Evolutionary conservation across 2,797 vertebrate species (phyloP).

Genomic region (Onychomys arenicola): DNA sequence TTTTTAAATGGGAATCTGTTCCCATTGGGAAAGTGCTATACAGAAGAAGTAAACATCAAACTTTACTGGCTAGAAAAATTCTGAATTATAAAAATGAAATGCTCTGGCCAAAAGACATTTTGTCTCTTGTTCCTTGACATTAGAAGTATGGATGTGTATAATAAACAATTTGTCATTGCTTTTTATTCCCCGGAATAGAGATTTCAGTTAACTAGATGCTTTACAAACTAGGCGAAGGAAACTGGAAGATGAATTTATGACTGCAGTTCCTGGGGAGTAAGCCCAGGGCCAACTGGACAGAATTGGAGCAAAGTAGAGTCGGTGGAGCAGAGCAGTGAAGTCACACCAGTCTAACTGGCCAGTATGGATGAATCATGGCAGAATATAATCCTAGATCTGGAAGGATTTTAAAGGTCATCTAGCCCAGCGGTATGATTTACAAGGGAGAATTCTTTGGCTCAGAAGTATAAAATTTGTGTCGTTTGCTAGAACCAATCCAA

Average conservation of each 20-base stretch:
- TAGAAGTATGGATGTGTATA: slow-evolving; percentile 59
- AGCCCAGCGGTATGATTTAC: slow-evolving; percentile 62
- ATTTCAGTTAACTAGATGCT: slow-evolving; percentile 68
- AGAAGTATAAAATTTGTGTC: slow-evolving; percentile 29
- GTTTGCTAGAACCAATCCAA: slow-evolving; percentile 43
- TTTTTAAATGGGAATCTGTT: slow-evolving; percentile 9
- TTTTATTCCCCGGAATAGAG: slow-evolving; percentile 58
- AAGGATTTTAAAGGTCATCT: slow-evolving; percentile 72
- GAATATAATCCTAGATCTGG: slow-evolving; percentile 40
- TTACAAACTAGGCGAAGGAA: slow-evolving; percentile 76
- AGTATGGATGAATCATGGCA: slow-evolving; percentile 72
- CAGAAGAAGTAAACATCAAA: slow-evolving; percentile 23
- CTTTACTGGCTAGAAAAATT: slow-evolving; percentile 56
- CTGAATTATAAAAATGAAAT: slow-evolving; percentile 60
- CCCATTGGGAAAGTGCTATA: slow-evolving; percentile 11
- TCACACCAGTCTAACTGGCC: slow-evolving; percentile 48
- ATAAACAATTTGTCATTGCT: slow-evolving; percentile 67
- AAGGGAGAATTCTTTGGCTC: slow-evolving; percentile 35
- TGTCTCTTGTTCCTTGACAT: slow-evolving; percentile 39
- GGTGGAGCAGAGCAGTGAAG: slow-evolving; percentile 56
- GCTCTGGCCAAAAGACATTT: slow-evolving; percentile 66
- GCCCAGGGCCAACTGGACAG: slow-evolving; percentile 58
- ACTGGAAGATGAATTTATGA: slow-evolving; percentile 69
- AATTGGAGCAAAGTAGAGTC: slow-evolving; percentile 39
- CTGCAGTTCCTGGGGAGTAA: slow-evolving; percentile 65